Base-by-base conservation (phyloP, 2,888 invertebrate species). In the Pristionchus exspectatus region DNA sequence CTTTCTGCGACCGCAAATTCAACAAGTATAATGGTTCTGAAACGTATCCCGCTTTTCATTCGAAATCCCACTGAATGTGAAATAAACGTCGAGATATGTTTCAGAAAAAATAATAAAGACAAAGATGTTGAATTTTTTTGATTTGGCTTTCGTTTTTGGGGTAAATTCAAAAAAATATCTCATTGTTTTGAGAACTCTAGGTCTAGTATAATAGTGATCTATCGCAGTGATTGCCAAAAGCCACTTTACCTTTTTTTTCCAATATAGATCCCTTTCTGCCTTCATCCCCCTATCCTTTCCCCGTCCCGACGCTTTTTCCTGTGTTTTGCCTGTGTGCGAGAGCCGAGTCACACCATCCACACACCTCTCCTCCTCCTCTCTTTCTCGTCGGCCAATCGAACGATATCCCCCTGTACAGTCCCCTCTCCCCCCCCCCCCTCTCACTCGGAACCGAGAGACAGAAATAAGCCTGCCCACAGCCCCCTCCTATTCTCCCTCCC, bases 321-420 rank as follows among this genome's bases (percentile, higher is more conserved):
- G 50, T 21, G 50, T 72, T 74, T 54, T 87, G 56, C 56, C 9
- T 27, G 12, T 16, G 21, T 21, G 54, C 50, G 38, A 38, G 38
- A 38, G 38, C 38, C n/a, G 50, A 66, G 56, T 44, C 69, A 16
- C 72, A 30, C 72, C 56, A 66, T 87, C 74, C 33, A 69, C 72
- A 66, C 24, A 33, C 88, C 24, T 38, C 38, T 30, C 24, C 50
- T 12, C 72, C 50, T 24, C 74, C 74, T 66, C 38, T n/a, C 10
- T n/a, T 50, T 24, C 90, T 74, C 14, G 27, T 38, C 38, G 38
- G 38, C 38, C 38, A 24, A 30, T 56, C n/a, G 27, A 21, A n/a
- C 56, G 38, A n/a, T 85, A 44, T 50, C 85, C 44, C 85, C 44
- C 66, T 66, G 16, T 56, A 87, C 89, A 89, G 84, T 90, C 90